These are phyloP conservation scores for Cryptomyrus ogoouensis DNA, from an alignment of 2,113 vertebrate species.

Conservation along the genomic window DNA sequence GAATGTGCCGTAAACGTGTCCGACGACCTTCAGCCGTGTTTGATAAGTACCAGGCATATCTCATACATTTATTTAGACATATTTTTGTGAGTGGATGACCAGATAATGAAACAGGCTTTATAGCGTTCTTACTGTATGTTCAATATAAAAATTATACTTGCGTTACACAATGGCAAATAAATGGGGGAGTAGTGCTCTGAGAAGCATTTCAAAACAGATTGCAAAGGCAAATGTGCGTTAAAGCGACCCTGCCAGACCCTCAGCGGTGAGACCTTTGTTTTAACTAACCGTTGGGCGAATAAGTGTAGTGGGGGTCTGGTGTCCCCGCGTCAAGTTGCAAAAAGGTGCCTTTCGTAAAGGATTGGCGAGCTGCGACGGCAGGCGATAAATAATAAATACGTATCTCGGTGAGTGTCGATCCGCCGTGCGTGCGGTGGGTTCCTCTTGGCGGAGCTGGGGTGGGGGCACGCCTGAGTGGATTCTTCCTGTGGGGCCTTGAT, in stretches of 20 bases:
- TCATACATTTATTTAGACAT: neutral
- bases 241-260: neutral
- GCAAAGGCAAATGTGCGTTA: neutral
- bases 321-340: neutral
- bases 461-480: neutral
- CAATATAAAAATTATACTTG: neutral
- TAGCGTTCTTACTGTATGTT: neutral
- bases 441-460: neutral
- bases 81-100: neutral
- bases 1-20: neutral
- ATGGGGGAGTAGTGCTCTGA: neutral
- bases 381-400: slow-evolving; percentile 15
- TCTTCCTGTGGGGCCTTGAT: slow-evolving; percentile 24
- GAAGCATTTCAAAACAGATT: neutral
- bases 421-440: neutral
- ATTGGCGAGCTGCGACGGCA: neutral
- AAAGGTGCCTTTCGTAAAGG: slow-evolving; percentile 3
- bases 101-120: neutral
- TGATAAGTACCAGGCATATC: neutral
- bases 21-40: neutral
- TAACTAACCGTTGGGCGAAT: neutral
- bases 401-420: slow-evolving; percentile 4
- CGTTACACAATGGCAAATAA: neutral
- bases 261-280: neutral
- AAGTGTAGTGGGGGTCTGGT: neutral